Evolutionary conservation across 1,140 invertebrate species (phyloP), one percentile per base, ranked within the genome.

Genomic region (Drosophila yakuba): DNA sequence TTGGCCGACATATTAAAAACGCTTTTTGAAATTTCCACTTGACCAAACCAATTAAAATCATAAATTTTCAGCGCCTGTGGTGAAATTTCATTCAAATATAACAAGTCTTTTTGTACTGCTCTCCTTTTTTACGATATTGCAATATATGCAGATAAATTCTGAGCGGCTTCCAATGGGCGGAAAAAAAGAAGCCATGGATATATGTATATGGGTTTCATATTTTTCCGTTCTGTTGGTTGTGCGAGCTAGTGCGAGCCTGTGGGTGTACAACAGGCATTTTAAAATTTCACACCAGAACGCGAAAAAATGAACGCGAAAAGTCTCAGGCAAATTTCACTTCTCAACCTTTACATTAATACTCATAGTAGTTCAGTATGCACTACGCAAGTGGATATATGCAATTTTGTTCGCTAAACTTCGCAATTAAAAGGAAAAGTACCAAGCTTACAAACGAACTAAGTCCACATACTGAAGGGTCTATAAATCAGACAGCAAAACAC

Each of bases 11-110:
- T 79, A 78, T 73, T 79, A 79, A 79, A 79, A 79, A 67, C 61
- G 77, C 68, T 79, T 79, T 78, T 79, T 61, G 55, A 80, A 88
- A 77, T 82, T 88, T 88, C 79, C 79, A 79, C 83, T 83, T 74
- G 83, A 88, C 83, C 83, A 88, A 88, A 77, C 83, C 83, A 88
- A 88, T 88, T 88, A 88, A 88, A 88, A 88, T 83, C 83, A 88
- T 88, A 88, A 88, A 88, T 88, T 88, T 88, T 36, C 66, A 76
- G 48, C 28, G 74, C 77, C 74, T 71, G 78, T 61, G 77, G 74
- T 78, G 28, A 78, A 80, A 78, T 76, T 85, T 86, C 78, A 61
- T 67, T 77, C 81, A 85, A 85, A 85, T 81, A 78, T 76, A 71
- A 25, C 60, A 81, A 74, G 62, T 60, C 51, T 80, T 64, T 72